phyloP scores from a whole-genome alignment of 64 coral and sea anemone genomes.

The Orbicella faveolata region DNA sequence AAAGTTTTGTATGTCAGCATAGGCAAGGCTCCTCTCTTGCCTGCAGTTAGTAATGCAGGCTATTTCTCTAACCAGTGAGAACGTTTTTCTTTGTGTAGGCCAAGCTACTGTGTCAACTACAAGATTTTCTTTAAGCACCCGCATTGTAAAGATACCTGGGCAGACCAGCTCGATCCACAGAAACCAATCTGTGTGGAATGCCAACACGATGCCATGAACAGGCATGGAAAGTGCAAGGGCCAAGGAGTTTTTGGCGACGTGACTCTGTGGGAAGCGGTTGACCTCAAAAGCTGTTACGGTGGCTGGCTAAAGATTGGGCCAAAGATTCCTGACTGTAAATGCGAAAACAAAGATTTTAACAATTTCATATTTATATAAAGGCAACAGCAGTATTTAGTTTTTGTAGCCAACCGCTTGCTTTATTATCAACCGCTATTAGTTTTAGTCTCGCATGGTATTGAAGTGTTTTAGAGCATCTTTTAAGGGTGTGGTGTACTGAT shows the following conservation, averaged over 20 bases:
- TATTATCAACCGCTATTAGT: not conserved
- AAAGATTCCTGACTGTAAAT: conserved; percentile 65
- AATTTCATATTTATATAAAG: conserved; percentile 94
- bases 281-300: conserved; percentile 80
- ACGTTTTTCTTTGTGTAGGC: conserved; percentile 10
- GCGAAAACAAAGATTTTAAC: conserved; percentile 67
- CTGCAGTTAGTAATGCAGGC: no score
- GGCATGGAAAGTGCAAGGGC: conserved; percentile 70
- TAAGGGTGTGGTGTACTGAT: no score
- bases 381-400: not conserved
- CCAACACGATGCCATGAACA: conserved; percentile 75
- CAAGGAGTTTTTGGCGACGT: conserved; percentile 68
- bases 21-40: no score
- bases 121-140: conserved; percentile 84
- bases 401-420: not conserved
- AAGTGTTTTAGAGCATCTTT: no score
- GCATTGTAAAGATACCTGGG: conserved; percentile 87
- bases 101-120: conserved; percentile 75
- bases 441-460: no score
- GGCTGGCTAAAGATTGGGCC: conserved; percentile 77
- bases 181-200: conserved; percentile 89
- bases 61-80: not conserved
- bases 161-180: conserved; percentile 59
- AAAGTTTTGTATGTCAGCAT: no score
- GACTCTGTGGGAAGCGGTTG: conserved; percentile 73